phyloP scores from a whole-genome alignment of 2,888 invertebrate species.

The Xylocampa areola region DNA sequence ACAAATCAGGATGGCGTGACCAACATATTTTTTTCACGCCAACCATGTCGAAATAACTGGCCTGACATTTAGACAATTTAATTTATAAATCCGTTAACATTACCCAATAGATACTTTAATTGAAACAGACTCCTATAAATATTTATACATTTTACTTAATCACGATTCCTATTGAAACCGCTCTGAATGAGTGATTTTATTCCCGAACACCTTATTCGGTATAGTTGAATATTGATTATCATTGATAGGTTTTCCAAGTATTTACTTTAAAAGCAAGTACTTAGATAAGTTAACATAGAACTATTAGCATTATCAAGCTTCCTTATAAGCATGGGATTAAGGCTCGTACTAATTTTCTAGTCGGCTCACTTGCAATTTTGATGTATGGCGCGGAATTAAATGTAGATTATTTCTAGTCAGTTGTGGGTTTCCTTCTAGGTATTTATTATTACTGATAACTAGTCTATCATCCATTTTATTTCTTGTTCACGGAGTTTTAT shows the following conservation, averaged over 20 bases:
- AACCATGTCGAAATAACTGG: conserved; percentile 18
- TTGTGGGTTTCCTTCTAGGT: background rate
- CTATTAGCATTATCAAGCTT: conserved; percentile 66
- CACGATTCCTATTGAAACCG: conserved; percentile 47
- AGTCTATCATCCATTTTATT: no score
- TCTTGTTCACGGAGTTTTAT: no score
- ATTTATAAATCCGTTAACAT: conserved; percentile 49
- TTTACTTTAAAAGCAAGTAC: conserved; percentile 52
- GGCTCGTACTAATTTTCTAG: conserved; percentile 36
- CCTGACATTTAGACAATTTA: conserved; percentile 48
- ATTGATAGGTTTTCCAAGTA: conserved; percentile 45
- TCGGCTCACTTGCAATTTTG: conserved; percentile 3
- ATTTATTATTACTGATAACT: background rate
- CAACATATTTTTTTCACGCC: conserved; percentile 41
- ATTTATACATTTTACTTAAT: conserved; percentile 51
- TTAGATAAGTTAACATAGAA: conserved; percentile 57
- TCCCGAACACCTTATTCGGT: conserved; percentile 51
- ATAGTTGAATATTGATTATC: conserved; percentile 53
- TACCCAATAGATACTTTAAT: conserved; percentile 52
- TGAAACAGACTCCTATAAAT: conserved; percentile 55
- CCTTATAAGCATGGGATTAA: conserved; percentile 63
- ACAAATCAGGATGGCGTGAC: conserved; percentile 43
- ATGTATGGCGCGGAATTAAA: background rate
- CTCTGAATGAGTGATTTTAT: conserved; percentile 55
- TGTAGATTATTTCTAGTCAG: background rate